Evolutionary conservation across 2,888 invertebrate genomes (phyloP).

Genomic region (Ochropacha duplaris): DNA sequence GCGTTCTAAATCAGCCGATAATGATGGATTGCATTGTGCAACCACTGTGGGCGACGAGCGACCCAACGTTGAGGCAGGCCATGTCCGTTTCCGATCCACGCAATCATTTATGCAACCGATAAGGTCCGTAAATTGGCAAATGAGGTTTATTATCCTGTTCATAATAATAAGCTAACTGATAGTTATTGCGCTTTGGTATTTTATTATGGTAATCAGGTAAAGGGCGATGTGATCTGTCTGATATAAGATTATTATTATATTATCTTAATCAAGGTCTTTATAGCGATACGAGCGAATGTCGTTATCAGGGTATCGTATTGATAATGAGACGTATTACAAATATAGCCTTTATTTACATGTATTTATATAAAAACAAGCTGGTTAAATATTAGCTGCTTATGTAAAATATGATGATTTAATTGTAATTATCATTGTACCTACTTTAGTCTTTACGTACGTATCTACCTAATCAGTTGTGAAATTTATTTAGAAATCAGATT

Average conservation of each 20-base stretch:
- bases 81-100: conserved; percentile 72
- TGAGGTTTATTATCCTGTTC: conserved; percentile 4
- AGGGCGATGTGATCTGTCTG: neutral
- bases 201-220: neutral
- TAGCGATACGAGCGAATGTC: neutral
- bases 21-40: conserved; percentile 68
- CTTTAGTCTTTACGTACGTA: no score
- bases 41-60: conserved; percentile 51
- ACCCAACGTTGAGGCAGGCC: conserved; percentile 65
- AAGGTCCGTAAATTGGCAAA: conserved; percentile 16
- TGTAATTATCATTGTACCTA: no score
- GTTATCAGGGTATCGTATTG: neutral
- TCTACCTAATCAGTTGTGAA: no score
- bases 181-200: neutral
- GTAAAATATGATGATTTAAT: no score
- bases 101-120: conserved; percentile 66
- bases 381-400: no score
- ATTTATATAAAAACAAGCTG: no score
- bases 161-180: neutral
- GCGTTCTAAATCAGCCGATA: conserved; percentile 68
- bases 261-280: neutral
- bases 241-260: neutral
- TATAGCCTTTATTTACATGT: neutral
- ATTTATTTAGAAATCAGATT: no score
- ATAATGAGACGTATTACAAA: neutral